phyloP scores from a whole-genome alignment of 92 coral and sea anemone species.

The Desmophyllum pertusum region DNA sequence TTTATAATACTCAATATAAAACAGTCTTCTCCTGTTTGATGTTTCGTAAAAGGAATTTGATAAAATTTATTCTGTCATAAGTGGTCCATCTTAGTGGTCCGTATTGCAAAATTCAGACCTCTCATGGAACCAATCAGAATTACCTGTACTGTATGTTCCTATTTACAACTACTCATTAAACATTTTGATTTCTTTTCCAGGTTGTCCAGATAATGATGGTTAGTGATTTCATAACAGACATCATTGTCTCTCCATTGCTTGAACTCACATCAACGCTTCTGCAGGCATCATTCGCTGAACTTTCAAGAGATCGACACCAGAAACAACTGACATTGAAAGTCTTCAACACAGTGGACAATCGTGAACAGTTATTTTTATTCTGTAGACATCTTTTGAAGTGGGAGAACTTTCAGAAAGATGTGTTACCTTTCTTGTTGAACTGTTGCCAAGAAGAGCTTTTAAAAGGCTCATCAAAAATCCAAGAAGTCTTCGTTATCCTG shows the following conservation, averaged over 20 bases:
- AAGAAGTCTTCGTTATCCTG: slow-evolving; percentile 65
- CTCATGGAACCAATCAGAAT: too few species aligned
- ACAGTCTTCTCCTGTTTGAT: too few species aligned
- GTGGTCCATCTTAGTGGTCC: too few species aligned
- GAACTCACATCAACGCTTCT: slow-evolving; percentile 71
- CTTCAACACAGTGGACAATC: slow-evolving; percentile 42
- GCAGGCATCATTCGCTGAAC: slow-evolving; percentile 62
- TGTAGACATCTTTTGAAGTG: slow-evolving; percentile 68
- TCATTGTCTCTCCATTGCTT: slow-evolving; percentile 34
- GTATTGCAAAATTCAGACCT: too few species aligned
- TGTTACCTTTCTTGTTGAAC: slow-evolving; percentile 64
- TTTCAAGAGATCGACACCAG: slow-evolving; percentile 53
- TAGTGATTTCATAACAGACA: slow-evolving; percentile 8
- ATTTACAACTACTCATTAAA: background rate
- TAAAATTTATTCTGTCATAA: too few species aligned
- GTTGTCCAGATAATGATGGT: slow-evolving; percentile 31
- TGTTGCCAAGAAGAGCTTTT: slow-evolving; percentile 62
- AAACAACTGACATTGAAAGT: slow-evolving; percentile 51
- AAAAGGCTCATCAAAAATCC: slow-evolving; percentile 38
- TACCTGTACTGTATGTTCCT: background rate
- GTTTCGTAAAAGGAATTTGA: too few species aligned
- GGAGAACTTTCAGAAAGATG: slow-evolving; percentile 58
- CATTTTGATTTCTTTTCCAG: slow-evolving; percentile 13
- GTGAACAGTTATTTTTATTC: slow-evolving; percentile 53
- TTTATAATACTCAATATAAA: too few species aligned